These are phyloP conservation scores for Bathynomus jamesi DNA, from an alignment of 1,140 invertebrate species.

Conservation along the genomic window DNA sequence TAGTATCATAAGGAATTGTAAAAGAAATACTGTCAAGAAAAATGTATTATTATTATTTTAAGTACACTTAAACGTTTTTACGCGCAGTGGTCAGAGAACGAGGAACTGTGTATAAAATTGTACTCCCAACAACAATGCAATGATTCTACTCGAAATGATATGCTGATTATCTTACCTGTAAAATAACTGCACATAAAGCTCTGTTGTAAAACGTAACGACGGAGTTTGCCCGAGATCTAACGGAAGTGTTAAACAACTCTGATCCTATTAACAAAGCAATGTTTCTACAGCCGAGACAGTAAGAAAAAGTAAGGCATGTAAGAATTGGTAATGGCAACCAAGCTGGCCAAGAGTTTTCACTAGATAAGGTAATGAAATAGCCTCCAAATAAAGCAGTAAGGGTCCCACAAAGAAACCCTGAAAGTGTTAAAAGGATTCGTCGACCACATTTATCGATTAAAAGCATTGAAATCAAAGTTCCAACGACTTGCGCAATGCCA, in stretches of 20 bases:
- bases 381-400: background rate
- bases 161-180: no score
- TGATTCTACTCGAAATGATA: no score
- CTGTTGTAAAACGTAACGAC: constrained; percentile 22
- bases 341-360: constrained; percentile 9
- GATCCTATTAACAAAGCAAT: constrained; percentile 16
- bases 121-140: no score
- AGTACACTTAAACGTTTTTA: no score
- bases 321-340: constrained; percentile 18
- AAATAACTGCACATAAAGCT: constrained; percentile 5
- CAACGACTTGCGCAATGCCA: constrained; percentile 17
- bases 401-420: background rate
- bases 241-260: constrained; percentile 28
- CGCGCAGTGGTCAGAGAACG: no score
- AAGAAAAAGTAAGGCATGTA: constrained; percentile 5
- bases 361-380: background rate
- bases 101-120: no score
- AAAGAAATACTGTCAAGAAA: no score
- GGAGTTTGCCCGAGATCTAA: constrained; percentile 21
- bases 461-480: constrained; percentile 11
- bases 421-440: constrained; percentile 7
- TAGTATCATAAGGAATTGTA: no score
- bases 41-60: no score
- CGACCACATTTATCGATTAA: constrained; percentile 18
- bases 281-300: constrained; percentile 24